Percentiles rank a stretch among this genome's conserved stretches.
These are phyloP conservation scores for Calliphora vomitoria DNA, from an alignment of 2,888 invertebrate species.

Conservation along the genomic window DNA sequence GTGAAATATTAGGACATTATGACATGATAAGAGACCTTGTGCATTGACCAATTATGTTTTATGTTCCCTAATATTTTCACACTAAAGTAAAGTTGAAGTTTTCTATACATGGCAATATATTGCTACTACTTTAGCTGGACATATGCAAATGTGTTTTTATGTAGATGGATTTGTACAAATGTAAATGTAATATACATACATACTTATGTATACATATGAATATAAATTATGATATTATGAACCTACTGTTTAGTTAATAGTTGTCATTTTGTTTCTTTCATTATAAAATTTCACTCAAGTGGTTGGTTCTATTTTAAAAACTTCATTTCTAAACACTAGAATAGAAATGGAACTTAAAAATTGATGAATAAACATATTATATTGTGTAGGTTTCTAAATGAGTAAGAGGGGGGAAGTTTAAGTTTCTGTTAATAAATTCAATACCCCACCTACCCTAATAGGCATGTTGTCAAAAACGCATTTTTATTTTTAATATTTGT, in stretches of 20 bases:
- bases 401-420: background rate
- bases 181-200: background rate
- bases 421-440: slow-evolving; percentile 10
- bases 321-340: background rate
- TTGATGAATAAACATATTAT: slow-evolving; percentile 6
- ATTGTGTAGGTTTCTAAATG: background rate
- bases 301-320: slow-evolving; percentile 36
- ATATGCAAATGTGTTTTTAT: background rate
- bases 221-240: slow-evolving; percentile 81
- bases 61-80: too few species aligned
- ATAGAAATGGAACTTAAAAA: slow-evolving; percentile 17
- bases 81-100: too few species aligned
- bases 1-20: too few species aligned
- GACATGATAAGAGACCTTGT: too few species aligned
- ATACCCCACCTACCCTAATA: background rate
- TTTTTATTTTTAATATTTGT: slow-evolving; percentile 29
- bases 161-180: background rate
- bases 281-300: slow-evolving; percentile 82
- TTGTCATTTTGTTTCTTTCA: slow-evolving; percentile 79
- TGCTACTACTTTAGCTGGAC: too few species aligned
- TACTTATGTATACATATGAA: slow-evolving; percentile 7
- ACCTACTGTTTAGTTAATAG: slow-evolving; percentile 79
- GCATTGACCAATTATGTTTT: too few species aligned
- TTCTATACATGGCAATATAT: too few species aligned
- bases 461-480: background rate